Conservation (phyloP, 2,113 vertebrate species). For the Hydropotes inermis region DNA sequence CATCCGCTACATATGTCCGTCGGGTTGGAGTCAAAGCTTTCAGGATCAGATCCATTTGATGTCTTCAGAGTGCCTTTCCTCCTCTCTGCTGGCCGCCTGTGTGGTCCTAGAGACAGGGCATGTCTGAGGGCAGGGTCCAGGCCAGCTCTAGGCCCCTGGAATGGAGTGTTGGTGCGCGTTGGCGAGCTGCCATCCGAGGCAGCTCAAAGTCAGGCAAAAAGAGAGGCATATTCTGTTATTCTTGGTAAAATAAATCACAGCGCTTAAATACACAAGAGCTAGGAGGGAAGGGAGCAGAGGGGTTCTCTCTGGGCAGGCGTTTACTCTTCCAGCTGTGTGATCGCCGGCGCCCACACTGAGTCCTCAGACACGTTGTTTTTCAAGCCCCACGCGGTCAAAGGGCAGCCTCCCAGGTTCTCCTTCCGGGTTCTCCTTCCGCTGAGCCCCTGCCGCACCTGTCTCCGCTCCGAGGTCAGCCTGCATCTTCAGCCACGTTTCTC, state of each 20-base stretch:
- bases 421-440: neutral
- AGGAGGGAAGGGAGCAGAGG: neutral
- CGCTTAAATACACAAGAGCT: conserved; percentile 14
- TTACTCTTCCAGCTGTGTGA: conserved; percentile 15
- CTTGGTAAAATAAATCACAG: conserved; percentile 47
- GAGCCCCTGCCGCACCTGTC: neutral
- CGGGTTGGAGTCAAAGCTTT: neutral
- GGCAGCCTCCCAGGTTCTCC: rapidly evolving
- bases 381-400: neutral
- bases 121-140: neutral
- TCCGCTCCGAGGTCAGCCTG: too few species aligned
- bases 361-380: neutral
- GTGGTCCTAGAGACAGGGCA: neutral
- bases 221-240: neutral
- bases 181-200: neutral
- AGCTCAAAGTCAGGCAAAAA: neutral
- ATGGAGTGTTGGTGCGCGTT: neutral
- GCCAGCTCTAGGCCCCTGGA: neutral
- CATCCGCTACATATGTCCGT: rapidly evolving
- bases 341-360: neutral
- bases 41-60: neutral
- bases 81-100: neutral
- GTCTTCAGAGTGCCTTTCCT: neutral
- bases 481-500: neutral
- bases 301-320: conserved; percentile 39